Base-by-base conservation (phyloP, 2,113 vertebrate species). In the Hirundichthys speculiger region DNA sequence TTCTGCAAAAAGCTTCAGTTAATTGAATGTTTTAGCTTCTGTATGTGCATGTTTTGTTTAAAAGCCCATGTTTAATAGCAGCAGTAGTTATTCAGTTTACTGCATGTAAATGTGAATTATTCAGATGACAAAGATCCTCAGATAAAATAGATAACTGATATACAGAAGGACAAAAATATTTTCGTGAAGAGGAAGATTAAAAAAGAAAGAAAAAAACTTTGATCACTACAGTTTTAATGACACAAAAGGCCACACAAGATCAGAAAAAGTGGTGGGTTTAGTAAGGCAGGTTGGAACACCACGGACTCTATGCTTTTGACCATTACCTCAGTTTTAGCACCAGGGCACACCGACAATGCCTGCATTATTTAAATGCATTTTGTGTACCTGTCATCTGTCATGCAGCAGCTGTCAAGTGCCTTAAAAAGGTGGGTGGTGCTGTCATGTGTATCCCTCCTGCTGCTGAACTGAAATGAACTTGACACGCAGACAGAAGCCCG, bases 291-390 rank as follows among this genome's bases (percentile, higher is more conserved):
- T 63, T 40, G 1, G 30, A 54, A 49, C 49, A 34, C 42, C 19
- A 47, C 45, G 21, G 50, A 55, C 69, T 43, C 15, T 11, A 16
- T 45, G 63, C 19, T 69, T 48, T 57, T 0, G 39, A 58, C 63
- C 57, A 41, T 69, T 66, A 69, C 55, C 54, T 68, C 34, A 24
- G 48, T 50, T 21, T 54, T 61, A 46, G 66, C 52, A 46, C 24
- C 1, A 20, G 69, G 65, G 41, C 16, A 25, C 46, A 38, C 69
- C 12, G 42, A 54, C 57, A 60, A 76, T 12, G 51, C 48, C 68
- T 84, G 80, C 83, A 89, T 91, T 86, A 91, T 91, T 91, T 87
- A 90, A 64, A 85, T 86, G 75, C 60, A 75, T 82, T 88, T 87
- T 83, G 76, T 79, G 87, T 88, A 73, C 76, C 71, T 46, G 86